Conservation (phyloP, 2,797 vertebrate genomes). For the Etheostoma nigrum region DNA sequence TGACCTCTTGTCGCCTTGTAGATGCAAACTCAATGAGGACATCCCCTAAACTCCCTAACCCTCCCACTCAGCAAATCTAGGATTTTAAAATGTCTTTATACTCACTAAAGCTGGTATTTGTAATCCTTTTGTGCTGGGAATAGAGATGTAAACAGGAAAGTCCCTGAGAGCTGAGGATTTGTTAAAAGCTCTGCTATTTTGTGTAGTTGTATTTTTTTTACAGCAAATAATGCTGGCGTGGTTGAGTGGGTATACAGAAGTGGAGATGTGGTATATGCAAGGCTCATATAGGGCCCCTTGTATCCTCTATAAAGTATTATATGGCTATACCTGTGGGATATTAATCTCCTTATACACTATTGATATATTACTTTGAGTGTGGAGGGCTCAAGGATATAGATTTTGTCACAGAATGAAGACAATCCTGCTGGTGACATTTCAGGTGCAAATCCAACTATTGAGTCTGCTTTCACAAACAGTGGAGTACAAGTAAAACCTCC, state of each 20-base stretch:
- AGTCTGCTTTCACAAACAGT: not conserved
- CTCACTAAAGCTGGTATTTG: slow-evolving; percentile 59
- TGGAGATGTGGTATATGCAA: slow-evolving; percentile 10
- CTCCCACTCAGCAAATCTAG: slow-evolving; percentile 26
- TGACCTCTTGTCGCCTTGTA: slow-evolving; percentile 41
- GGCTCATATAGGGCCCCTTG: slow-evolving; percentile 18
- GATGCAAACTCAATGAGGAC: slow-evolving; percentile 42
- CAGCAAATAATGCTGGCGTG: slow-evolving; percentile 15
- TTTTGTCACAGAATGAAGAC: slow-evolving; percentile 34
- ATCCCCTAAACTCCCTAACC: slow-evolving; percentile 18
- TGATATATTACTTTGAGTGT: slow-evolving; percentile 36
- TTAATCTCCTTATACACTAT: slow-evolving; percentile 41
- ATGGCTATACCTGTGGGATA: slow-evolving; percentile 37
- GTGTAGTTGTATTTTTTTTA: not conserved
- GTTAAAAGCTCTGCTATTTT: slow-evolving; percentile 6
- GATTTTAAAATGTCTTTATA: slow-evolving; percentile 60
- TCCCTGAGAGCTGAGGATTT: slow-evolving; percentile 67
- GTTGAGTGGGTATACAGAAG: slow-evolving; percentile 32
- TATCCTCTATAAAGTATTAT: slow-evolving; percentile 34
- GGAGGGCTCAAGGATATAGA: slow-evolving; percentile 20
- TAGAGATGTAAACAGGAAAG: slow-evolving; percentile 66
- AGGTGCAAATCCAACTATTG: not conserved
- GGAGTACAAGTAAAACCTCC: not conserved
- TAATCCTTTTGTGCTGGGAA: slow-evolving; percentile 68
- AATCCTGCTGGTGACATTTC: slow-evolving; percentile 17